Percentiles rank a stretch among this genome's conserved stretches.
These are phyloP conservation scores for Caenorhabditis panamensis DNA, from an alignment of 2,888 invertebrate species.

Conservation along the genomic window DNA sequence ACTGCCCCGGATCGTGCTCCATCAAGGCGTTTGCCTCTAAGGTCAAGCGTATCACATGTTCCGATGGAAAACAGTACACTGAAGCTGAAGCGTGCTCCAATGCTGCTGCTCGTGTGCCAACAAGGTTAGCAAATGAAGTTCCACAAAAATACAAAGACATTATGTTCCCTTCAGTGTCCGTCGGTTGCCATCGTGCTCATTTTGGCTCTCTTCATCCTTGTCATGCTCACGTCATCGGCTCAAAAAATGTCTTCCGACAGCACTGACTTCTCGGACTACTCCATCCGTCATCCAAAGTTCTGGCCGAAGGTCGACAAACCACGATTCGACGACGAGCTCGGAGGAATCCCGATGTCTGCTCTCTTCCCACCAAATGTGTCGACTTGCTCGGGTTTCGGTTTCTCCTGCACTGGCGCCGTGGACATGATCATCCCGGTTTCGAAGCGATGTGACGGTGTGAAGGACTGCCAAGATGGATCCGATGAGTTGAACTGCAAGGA, in stretches of 20 bases:
- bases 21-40: constrained; percentile 21
- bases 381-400: constrained; percentile 75
- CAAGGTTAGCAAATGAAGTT: neutral
- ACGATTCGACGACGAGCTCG: constrained; percentile 38
- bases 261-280: constrained; percentile 19
- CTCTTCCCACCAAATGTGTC: constrained; percentile 73
- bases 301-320: constrained; percentile 58
- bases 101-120: constrained; percentile 39
- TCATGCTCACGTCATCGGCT: constrained; percentile 48
- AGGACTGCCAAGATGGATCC: constrained; percentile 72
- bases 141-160: too few relatives aligned
- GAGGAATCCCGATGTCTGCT: constrained; percentile 60
- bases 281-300: constrained; percentile 44
- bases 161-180: constrained; percentile 64
- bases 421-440: constrained; percentile 63
- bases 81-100: constrained; percentile 71
- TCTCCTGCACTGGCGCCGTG: constrained; percentile 72
- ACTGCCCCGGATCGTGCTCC: constrained; percentile 76
- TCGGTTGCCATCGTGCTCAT: constrained; percentile 66
- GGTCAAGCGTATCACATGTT: constrained; percentile 43
- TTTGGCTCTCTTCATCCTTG: constrained; percentile 58
- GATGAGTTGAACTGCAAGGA: constrained; percentile 73
- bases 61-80: constrained; percentile 57
- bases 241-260: constrained; percentile 47
- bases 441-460: constrained; percentile 73